Conservation (phyloP, 64 coral and sea anemone species). For the Porites australiensis region DNA sequence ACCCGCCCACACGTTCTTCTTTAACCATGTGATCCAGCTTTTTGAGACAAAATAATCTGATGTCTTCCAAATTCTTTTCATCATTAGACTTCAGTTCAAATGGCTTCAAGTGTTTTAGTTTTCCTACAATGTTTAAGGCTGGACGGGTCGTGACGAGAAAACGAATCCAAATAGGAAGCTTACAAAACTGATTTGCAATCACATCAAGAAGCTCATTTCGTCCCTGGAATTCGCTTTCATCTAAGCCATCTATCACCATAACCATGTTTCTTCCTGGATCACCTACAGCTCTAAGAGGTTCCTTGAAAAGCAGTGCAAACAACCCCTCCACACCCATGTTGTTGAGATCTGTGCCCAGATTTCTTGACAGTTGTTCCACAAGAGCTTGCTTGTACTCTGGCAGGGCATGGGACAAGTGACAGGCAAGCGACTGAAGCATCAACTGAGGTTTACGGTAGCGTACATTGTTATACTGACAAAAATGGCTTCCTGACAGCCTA, state of each 20-base stretch:
- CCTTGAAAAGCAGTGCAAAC: no score
- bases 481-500: conserved; percentile 24
- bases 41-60: neutral
- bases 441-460: conserved; percentile 6
- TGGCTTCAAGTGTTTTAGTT: no score
- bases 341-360: no score
- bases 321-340: no score
- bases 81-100: neutral
- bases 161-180: conserved; percentile 23
- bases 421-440: conserved; percentile 53
- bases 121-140: neutral
- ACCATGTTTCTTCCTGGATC: neutral
- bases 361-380: no score
- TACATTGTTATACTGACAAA: no score
- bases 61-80: neutral
- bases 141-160: conserved; percentile 59
- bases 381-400: no score
- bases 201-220: neutral
- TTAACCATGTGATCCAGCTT: neutral
- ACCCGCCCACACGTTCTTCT: no score
- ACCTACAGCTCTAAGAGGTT: no score
- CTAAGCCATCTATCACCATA: conserved; percentile 52
- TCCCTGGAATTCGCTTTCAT: conserved; percentile 31
- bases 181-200: conserved; percentile 7
- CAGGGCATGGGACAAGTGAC: no score